Evolutionary conservation across 2,888 invertebrate genomes (phyloP), one percentile per base, ranked within the genome.

Genomic region (Apotomis betuletana): DNA sequence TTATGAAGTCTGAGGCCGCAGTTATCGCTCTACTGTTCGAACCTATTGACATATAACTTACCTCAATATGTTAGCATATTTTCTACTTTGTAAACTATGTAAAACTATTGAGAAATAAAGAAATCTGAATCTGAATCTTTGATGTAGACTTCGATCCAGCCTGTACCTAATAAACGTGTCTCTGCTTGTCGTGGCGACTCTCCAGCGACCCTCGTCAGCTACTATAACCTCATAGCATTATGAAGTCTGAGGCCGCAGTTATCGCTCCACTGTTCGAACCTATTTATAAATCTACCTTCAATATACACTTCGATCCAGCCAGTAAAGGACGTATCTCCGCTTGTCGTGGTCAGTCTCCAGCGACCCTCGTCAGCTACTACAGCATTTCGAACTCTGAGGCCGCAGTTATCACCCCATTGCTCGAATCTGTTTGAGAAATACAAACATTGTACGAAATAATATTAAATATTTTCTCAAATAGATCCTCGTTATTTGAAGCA

Each of bases 161-260:
- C 94, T 0, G 87, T 86, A n/a, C n/a, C n/a, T n/a, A 3, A 90
- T 65, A 4, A 84, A 81, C 4, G 83, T 74, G 57, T 80, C 79
- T 1, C 75, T 83, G 38, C 79, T 81, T n/a, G 74, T 71, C 0
- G 92, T 85, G 0, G 86, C 87, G 8, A 94, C 76, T 13, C 91
- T 84, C 94, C 94, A 94, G 55, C 91, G 82, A 0, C 94, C 94
- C 63, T 80, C 79, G 67, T 94, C 94, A 0, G 77, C 55, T 1
- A 72, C 74, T 5, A n/a, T n/a, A n/a, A n/a, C n/a, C n/a, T n/a
- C n/a, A n/a, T n/a, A 70, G 94, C 82, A 61, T 87, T 86, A 46
- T 80, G 87, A 0, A 94, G 83, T 74, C 90, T 82, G 4, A 94
- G 64, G 5, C 93, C 92, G 71, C 94, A 94, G 4, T 81, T 83